A percentile compares a stretch with the other conserved stretches of the same genome.
phyloP scores from a whole-genome alignment of 2,797 vertebrate genomes.

The Triplophysa yarkandensis region DNA sequence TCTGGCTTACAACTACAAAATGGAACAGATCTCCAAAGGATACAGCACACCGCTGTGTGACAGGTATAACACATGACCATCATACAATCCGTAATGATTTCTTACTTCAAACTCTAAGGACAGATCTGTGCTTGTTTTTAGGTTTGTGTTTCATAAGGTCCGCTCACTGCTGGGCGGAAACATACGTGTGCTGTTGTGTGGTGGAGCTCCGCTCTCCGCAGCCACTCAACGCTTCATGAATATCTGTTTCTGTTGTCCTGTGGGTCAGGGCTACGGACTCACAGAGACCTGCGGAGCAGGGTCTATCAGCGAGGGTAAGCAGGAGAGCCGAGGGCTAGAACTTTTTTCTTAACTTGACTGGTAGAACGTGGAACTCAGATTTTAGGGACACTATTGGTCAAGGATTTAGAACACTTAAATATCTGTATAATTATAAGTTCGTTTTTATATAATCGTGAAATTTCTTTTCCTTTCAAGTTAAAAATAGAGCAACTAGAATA shows the following conservation, averaged over 20 bases:
- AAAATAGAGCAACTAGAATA: too few relatives aligned
- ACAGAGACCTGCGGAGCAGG: constrained; percentile 94
- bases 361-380: not conserved
- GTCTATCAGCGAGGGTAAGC: constrained; percentile 87
- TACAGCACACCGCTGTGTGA: constrained; percentile 90
- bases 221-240: constrained; percentile 97
- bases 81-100: not conserved
- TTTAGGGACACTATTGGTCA: not conserved
- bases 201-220: constrained; percentile 92
- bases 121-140: constrained; percentile 43
- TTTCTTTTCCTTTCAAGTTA: too few relatives aligned
- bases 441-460: too few relatives aligned
- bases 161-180: constrained; percentile 89
- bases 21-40: constrained; percentile 95
- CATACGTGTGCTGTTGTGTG: constrained; percentile 87
- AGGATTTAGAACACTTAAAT: too few relatives aligned
- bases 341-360: not conserved
- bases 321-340: constrained; percentile 43
- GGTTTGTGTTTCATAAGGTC: constrained; percentile 90
- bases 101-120: too few relatives aligned
- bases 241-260: constrained; percentile 96
- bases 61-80: constrained; percentile 72
- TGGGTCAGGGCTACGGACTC: constrained; percentile 97
- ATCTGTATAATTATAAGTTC: too few relatives aligned
- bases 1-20: constrained; percentile 98